Base-by-base conservation (phyloP, 2,888 invertebrate genomes). In the Phyto melanocephala region DNA sequence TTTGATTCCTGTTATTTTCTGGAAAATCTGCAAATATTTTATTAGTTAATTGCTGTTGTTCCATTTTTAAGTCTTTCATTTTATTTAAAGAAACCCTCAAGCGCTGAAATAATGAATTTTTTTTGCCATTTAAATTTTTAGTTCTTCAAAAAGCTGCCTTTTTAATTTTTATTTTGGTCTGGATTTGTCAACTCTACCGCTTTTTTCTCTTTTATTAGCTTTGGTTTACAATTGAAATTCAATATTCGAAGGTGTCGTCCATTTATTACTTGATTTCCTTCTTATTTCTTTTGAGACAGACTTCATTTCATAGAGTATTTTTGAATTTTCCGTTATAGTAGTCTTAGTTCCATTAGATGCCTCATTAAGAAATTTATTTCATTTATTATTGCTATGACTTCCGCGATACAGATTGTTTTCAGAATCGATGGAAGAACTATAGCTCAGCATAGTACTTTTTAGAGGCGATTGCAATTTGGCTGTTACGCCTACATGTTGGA, bases 401-500 rank as follows among this genome's bases (percentile, higher is more conserved):
- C 58, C 71, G 0, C 86, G 81, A 20, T 80, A 86, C 3, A 85
- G 76, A 15, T 85, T 85, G 11, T 83, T 72, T n/a, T 90, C 90
- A 10, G 88, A 87, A 20, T 90, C 90, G 0, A 87, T 89, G 11
- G 90, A 89, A 6, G 87, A 87, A 63, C 85, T 87, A 35, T 87
- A 84, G n/a, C 85, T 86, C 10, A 87, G 87, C 15, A 90, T 54
- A 1, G 89, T 33, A 70, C 85, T 86, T 52, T 87, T 88, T 10
- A 90, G 50, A 0, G 90, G 90, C 0, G 90, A 90, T 22, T 88
- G 86, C 63, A 90, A 22, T 63, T 89, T 89, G 17, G 90, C 90
- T 10, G 90, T 90, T 0, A 90, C 90, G 1, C 90, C 90, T 17
- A 90, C 90, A 84, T 90, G 89, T 11, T 89, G 87, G 5, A 89